Conservation (phyloP, 2,113 vertebrate genomes). For the Rattus rattus region DNA sequence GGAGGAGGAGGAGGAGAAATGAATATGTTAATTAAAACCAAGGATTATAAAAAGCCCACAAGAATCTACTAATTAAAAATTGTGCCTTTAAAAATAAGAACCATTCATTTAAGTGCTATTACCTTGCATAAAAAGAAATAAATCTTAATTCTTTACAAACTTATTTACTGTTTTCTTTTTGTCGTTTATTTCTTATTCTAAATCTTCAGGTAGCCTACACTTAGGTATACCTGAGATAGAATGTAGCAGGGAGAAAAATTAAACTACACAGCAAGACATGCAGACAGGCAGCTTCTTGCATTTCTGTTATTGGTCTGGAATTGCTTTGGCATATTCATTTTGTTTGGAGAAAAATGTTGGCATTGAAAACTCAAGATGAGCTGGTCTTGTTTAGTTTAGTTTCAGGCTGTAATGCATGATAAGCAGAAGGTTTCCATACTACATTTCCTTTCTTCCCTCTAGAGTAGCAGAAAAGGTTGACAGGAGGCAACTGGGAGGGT, state of each 20-base stretch:
- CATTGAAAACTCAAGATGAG: not conserved
- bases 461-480: not conserved
- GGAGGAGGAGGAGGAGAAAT: not conserved
- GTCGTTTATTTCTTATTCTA: not conserved
- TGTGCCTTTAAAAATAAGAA: not conserved
- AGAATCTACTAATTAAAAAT: not conserved
- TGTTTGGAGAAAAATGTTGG: not conserved
- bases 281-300: not conserved
- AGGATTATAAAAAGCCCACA: not conserved
- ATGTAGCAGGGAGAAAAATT: not conserved
- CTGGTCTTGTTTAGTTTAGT: not conserved
- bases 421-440: not conserved
- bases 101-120: not conserved
- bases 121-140: not conserved
- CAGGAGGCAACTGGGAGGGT: fast-evolving
- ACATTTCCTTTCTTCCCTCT: not conserved
- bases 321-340: not conserved
- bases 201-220: not conserved
- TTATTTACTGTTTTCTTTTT: not conserved
- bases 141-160: not conserved
- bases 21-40: not conserved
- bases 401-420: not conserved
- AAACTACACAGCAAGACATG: not conserved
- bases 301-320: not conserved
- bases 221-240: not conserved